Percentiles rank a stretch among this genome's conserved stretches.
Evolutionary conservation across 2,888 invertebrate genomes (phyloP).

Genomic region (Aproaerema taeniolella): DNA sequence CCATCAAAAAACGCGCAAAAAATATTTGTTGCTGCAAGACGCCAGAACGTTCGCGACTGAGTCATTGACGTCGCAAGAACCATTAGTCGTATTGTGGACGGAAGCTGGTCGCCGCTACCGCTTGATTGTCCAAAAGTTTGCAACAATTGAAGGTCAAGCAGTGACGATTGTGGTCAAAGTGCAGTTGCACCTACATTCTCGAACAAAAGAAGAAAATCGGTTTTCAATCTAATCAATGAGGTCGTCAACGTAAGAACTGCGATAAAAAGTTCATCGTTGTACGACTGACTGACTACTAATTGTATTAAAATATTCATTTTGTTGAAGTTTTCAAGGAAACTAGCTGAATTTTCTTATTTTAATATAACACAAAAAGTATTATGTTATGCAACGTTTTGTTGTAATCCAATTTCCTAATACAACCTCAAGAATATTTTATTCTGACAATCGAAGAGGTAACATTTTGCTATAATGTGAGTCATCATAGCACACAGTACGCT

Average conservation of each 20-base stretch:
- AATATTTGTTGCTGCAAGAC: constrained; percentile 18
- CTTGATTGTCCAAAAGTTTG: constrained; percentile 30
- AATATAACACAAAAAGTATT: too few relatives aligned
- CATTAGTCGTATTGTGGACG: constrained; percentile 11
- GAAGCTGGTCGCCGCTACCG: constrained; percentile 18
- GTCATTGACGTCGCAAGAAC: constrained; percentile 23
- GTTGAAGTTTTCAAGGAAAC: constrained; percentile 29
- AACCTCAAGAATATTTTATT: too few relatives aligned
- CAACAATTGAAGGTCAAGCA: constrained; percentile 50
- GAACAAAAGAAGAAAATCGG: constrained; percentile 43
- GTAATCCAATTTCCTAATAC: too few relatives aligned
- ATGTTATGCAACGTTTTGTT: too few relatives aligned
- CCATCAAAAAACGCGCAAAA: constrained; percentile 21
- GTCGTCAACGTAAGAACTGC: constrained; percentile 52
- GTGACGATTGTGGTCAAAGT: constrained; percentile 48
- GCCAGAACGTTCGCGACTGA: constrained; percentile 31
- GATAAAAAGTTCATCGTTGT: constrained; percentile 48
- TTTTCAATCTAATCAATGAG: constrained; percentile 52
- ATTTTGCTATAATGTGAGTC: too few relatives aligned
- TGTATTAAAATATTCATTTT: constrained; percentile 45
- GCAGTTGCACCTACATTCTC: constrained; percentile 38
- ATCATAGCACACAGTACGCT: too few relatives aligned
- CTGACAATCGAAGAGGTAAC: too few relatives aligned
- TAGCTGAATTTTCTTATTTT: too few relatives aligned
- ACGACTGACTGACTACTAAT: constrained; percentile 50